Evolutionary conservation across 2,113 vertebrate species (phyloP).

Genomic region (Siniperca chuatsi): DNA sequence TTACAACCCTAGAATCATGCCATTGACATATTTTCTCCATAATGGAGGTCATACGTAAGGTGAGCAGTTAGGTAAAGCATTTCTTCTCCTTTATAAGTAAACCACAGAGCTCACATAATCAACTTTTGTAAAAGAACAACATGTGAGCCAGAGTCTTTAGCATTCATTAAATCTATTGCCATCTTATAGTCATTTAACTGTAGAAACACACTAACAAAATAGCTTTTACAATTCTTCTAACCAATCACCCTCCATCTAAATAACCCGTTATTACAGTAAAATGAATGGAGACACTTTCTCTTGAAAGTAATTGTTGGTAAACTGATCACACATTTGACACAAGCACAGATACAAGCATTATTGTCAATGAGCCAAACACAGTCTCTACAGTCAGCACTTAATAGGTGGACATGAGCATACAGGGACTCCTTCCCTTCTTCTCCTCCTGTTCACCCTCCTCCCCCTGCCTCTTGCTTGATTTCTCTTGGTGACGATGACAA

Average conservation of each 20-base stretch:
- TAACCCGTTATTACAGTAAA: constrained; percentile 10
- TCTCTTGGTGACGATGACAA: constrained; percentile 84
- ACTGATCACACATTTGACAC: constrained; percentile 36
- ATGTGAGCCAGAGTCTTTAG: neutral
- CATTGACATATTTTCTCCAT: neutral
- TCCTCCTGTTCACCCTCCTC: constrained; percentile 40
- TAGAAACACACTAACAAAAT: neutral
- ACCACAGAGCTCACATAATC: neutral
- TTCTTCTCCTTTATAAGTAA: constrained; percentile 1
- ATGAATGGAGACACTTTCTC: neutral
- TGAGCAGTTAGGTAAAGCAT: neutral
- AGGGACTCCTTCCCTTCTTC: constrained; percentile 22
- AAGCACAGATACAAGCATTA: constrained; percentile 9
- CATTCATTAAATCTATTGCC: neutral
- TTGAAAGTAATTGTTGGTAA: constrained; percentile 17
- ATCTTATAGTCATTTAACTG: neutral
- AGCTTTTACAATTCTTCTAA: neutral
- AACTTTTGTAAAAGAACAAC: neutral
- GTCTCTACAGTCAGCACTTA: constrained; percentile 22
- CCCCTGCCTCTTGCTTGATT: constrained; percentile 56
- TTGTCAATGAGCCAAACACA: neutral
- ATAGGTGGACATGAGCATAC: constrained; percentile 41
- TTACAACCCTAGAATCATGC: neutral
- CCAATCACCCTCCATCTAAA: neutral
- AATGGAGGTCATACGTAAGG: neutral